Percentiles rank a stretch among this genome's conserved stretches.
Evolutionary conservation across 2,888 invertebrate genomes (phyloP).

Genomic region (Tiphia femorata): DNA sequence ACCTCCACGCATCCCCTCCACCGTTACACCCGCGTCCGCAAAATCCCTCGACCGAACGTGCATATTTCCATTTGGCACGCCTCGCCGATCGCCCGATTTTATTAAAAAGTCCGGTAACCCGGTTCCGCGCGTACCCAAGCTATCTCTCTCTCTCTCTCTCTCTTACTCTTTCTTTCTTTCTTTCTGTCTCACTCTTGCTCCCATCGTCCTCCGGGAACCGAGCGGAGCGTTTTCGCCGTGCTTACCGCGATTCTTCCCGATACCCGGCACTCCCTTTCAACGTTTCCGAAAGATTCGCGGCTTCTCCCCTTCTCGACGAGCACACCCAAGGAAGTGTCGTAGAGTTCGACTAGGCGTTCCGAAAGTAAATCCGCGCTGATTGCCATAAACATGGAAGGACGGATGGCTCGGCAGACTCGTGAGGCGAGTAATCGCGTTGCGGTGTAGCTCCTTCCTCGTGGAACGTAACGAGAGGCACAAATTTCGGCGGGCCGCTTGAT

Average conservation of each 20-base stretch:
- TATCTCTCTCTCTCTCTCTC: too few relatives aligned
- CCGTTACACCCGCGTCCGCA: slow-evolving; percentile 39
- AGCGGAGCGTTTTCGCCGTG: not conserved
- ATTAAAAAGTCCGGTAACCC: slow-evolving; percentile 52
- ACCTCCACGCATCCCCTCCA: too few relatives aligned
- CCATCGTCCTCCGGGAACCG: slow-evolving; percentile 12
- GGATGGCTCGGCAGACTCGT: too few relatives aligned
- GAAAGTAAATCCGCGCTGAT: too few relatives aligned
- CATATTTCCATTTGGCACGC: slow-evolving; percentile 56
- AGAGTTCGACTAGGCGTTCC: too few relatives aligned
- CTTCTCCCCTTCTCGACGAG: not conserved
- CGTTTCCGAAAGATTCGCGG: slow-evolving; percentile 12
- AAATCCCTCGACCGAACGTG: slow-evolving; percentile 54
- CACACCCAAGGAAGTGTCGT: too few relatives aligned
- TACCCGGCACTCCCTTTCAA: slow-evolving; percentile 13
- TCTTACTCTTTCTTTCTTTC: too few relatives aligned
- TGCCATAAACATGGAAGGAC: too few relatives aligned
- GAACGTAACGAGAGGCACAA: not conserved
- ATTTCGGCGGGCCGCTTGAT: not conserved
- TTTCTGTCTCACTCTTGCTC: too few relatives aligned
- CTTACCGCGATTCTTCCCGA: too few relatives aligned
- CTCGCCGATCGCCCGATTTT: slow-evolving; percentile 51
- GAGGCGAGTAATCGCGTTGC: too few relatives aligned
- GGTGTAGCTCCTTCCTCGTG: too few relatives aligned
- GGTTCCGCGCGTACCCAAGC: slow-evolving; percentile 28